Evolutionary conservation across 2,888 invertebrate species (phyloP).

Genomic region (Ryuthela nishihirai): DNA sequence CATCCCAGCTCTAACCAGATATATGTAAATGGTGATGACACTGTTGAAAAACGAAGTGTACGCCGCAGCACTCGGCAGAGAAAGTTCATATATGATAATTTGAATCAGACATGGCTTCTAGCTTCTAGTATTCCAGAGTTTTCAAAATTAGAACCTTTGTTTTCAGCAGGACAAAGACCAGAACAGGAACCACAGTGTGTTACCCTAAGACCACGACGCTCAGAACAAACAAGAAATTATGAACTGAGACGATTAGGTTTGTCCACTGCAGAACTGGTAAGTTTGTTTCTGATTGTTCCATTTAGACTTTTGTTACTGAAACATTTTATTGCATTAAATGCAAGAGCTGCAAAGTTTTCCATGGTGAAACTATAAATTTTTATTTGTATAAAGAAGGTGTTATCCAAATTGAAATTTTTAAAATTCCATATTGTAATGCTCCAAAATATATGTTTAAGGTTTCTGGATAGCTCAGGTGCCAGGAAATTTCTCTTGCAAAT

Average conservation of each 20-base stretch:
- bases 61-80: slow-evolving; percentile 31
- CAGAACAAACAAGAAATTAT: slow-evolving; percentile 16
- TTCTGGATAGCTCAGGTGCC: too few species aligned
- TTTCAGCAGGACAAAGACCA: slow-evolving; percentile 15
- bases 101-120: slow-evolving; percentile 35
- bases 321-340: too few species aligned
- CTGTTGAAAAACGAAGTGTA: slow-evolving; percentile 23
- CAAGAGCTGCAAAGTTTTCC: too few species aligned
- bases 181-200: slow-evolving; percentile 8
- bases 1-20: slow-evolving; percentile 30
- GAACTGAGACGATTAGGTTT: slow-evolving; percentile 25
- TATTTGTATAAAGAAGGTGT: too few species aligned
- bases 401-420: too few species aligned
- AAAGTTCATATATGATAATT: slow-evolving; percentile 35
- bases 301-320: too few species aligned
- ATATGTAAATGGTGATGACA: slow-evolving; percentile 22
- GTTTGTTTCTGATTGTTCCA: too few species aligned
- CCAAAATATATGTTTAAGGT: too few species aligned
- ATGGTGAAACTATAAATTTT: too few species aligned
- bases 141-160: slow-evolving; percentile 29
- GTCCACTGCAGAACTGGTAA: slow-evolving; percentile 25
- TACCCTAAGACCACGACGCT: slow-evolving; percentile 5
- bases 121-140: slow-evolving; percentile 32
- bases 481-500: too few species aligned
- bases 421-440: too few species aligned